Base-by-base conservation (phyloP, 2,797 vertebrate genomes). In the Arrhamphus sclerolepis region DNA sequence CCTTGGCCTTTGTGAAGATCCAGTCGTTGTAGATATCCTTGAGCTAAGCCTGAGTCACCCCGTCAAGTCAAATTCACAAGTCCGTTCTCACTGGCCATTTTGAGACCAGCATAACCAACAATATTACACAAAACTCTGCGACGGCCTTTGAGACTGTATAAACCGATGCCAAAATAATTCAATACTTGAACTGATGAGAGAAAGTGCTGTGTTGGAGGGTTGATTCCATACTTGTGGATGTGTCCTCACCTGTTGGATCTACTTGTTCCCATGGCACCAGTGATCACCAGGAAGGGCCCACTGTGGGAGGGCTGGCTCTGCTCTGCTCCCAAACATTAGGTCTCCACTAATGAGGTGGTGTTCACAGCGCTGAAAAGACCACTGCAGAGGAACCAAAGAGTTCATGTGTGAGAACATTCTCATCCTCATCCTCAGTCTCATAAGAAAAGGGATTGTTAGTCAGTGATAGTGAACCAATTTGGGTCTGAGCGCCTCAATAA, bases 201-300 rank as follows among this genome's bases (percentile, higher is more conserved):
- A 5, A 55, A 41, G 26, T 54, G 21, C 39, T 10, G 1, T 2
- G 28, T 29, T 42, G n/a, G 7, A 52, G 2, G 19, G 6, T n/a
- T 53, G 31, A 21, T 31, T 31, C 2, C 18, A 43, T 17, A 38
- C 31, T 19, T 7, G 31, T 26, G 24, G 24, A 17, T 10, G 16
- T 46, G 17, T 22, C 0, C 78, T 90, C 87, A 95, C 94, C 94
- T 93, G 89, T 94, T 94, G 69, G 90, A 87, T 60, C 91, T 88
- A 63, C 89, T 85, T 18, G 92, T 92, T 91, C 93, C 94, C 94
- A 96, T 95, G 82, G 84, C 90, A 91, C 28, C 56, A 80, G 47
- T 73, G 67, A 78, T 86, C 69, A 73, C 74, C 44, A 56, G 58
- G 52, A 21, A 46, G 21, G 60, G 52, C 43, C 26, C 21, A n/a